Percentiles rank a stretch among this genome's conserved stretches.
phyloP scores from a whole-genome alignment of 2,888 invertebrate species.

The Meghimatium bilineatum region DNA sequence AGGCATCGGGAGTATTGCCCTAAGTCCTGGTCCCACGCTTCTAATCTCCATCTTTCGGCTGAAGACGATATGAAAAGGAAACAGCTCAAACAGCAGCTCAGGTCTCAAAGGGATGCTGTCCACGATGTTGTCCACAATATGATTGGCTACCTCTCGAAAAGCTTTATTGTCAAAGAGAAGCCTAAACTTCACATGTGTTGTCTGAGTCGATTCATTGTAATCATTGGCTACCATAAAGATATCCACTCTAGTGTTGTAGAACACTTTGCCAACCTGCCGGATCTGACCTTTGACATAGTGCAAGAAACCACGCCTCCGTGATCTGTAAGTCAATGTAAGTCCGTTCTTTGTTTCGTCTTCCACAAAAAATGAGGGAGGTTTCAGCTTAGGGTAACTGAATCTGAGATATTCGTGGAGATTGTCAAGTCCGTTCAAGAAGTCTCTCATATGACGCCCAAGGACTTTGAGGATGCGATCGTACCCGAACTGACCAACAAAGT shows the following conservation, averaged over 20 bases:
- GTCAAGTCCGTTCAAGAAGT: conserved; percentile 94
- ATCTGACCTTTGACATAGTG: conserved; percentile 98
- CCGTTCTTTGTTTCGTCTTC: conserved; percentile 94
- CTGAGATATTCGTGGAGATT: conserved; percentile 97
- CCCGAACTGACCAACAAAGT: conserved; percentile 94
- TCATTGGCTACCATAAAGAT: conserved; percentile 87
- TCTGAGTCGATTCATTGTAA: conserved; percentile 91
- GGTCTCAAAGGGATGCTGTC: conserved; percentile 61
- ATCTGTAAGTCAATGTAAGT: conserved; percentile 88
- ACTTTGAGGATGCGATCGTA: conserved; percentile 83
- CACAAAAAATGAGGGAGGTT: conserved; percentile 97
- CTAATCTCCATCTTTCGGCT: conserved; percentile 81
- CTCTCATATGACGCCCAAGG: conserved; percentile 91
- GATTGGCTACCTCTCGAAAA: conserved; percentile 54
- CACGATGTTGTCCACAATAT: conserved; percentile 52
- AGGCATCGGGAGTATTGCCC: conserved; percentile 69
- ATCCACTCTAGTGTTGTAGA: conserved; percentile 95
- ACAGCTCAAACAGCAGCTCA: conserved; percentile 92
- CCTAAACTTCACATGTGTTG: conserved; percentile 94
- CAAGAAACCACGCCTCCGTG: conserved; percentile 93
- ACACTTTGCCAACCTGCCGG: conserved; percentile 91
- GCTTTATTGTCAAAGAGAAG: conserved; percentile 91
- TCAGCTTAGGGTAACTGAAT: conserved; percentile 92
- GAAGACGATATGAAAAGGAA: conserved; percentile 98
- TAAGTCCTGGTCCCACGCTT: conserved; percentile 74